These are phyloP conservation scores for Malurus splendens DNA, from an alignment of 2,797 vertebrate species.

Conservation along the genomic window DNA sequence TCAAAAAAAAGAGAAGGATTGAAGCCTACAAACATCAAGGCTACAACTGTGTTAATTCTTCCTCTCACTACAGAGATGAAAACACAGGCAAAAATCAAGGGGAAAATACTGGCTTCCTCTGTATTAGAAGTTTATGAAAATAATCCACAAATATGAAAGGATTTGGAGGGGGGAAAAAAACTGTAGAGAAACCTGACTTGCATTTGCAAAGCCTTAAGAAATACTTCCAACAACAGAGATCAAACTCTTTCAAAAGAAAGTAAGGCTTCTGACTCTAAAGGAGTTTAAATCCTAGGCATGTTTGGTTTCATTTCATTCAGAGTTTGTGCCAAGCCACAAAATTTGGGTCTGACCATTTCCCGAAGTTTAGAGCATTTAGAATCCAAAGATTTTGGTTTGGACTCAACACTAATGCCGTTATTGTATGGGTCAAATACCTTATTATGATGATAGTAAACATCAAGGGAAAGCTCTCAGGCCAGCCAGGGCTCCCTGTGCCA, in stretches of 20 bases:
- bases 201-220: background rate
- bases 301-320: slow-evolving; percentile 17
- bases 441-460: slow-evolving; percentile 35
- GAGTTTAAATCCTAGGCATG: slow-evolving; percentile 4
- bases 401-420: slow-evolving; percentile 5
- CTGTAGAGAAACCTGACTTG: background rate
- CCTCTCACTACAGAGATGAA: background rate
- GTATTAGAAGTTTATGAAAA: background rate
- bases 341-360: slow-evolving; percentile 33
- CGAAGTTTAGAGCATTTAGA: slow-evolving; percentile 6
- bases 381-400: slow-evolving; percentile 27
- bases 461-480: background rate
- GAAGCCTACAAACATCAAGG: background rate
- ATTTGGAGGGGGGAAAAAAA: background rate
- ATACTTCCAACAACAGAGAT: background rate
- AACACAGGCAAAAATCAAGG: background rate
- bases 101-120: background rate
- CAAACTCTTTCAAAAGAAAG: background rate
- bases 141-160: background rate
- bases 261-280: background rate
- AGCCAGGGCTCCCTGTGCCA: slow-evolving; percentile 40
- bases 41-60: background rate
- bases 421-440: slow-evolving; percentile 38
- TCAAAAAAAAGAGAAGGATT: background rate
- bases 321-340: slow-evolving; percentile 42